Conservation (phyloP, 2,888 invertebrate genomes). For the Dendrolimus houi region DNA sequence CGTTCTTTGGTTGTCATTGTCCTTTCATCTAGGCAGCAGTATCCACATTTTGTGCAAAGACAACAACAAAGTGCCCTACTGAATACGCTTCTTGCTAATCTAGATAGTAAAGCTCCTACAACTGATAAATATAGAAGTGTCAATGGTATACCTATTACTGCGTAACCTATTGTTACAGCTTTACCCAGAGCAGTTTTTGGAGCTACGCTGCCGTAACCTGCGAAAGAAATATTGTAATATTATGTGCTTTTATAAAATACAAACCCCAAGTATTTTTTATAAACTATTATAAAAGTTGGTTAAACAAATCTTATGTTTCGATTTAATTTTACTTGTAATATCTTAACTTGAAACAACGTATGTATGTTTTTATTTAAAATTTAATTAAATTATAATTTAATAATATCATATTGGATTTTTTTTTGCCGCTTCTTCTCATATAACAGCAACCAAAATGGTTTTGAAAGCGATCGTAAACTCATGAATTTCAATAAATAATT, state of each 20-base stretch:
- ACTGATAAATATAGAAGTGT: slow-evolving; percentile 92
- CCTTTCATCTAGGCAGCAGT: slow-evolving; percentile 90
- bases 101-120: slow-evolving; percentile 89
- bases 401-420: no score
- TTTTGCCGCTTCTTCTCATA: no score
- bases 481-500: no score
- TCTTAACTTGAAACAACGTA: no score
- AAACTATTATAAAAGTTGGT: no score
- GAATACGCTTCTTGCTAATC: slow-evolving; percentile 88
- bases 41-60: slow-evolving; percentile 91
- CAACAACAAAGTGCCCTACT: slow-evolving; percentile 90
- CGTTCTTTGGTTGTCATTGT: slow-evolving; percentile 88
- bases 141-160: slow-evolving; percentile 90
- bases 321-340: no score
- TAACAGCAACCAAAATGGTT: no score
- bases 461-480: no score
- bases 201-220: slow-evolving; percentile 95
- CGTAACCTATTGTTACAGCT: slow-evolving; percentile 92
- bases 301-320: no score
- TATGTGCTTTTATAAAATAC: neutral
- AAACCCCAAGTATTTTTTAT: neutral
- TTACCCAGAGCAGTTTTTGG: slow-evolving; percentile 94
- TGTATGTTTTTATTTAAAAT: no score
- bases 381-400: no score
- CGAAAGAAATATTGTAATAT: slow-evolving; percentile 18